These are phyloP conservation scores for Leuciscus waleckii DNA, from an alignment of 2,797 vertebrate species.

Conservation along the genomic window DNA sequence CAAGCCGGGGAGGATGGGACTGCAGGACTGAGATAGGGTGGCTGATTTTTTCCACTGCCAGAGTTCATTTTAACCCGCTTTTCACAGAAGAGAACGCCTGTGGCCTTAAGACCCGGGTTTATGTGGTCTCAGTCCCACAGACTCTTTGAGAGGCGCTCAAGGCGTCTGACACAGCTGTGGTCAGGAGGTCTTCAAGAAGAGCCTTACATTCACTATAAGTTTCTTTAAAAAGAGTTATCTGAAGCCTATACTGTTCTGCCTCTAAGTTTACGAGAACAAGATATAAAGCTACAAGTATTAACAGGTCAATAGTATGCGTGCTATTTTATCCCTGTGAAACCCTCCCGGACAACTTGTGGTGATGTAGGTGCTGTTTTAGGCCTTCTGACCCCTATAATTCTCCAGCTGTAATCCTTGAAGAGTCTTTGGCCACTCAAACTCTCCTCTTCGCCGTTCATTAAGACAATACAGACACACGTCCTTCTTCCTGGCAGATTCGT, in stretches of 20 bases:
- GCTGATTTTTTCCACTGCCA: neutral
- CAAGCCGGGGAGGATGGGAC: conserved; percentile 18
- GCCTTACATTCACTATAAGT: neutral
- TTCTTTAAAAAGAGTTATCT: conserved; percentile 28
- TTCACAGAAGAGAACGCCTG: conserved; percentile 11
- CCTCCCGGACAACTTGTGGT: neutral
- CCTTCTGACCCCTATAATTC: neutral
- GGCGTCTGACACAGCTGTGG: conserved; percentile 11
- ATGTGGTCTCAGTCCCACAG: neutral
- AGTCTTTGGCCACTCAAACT: neutral
- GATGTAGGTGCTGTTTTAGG: neutral
- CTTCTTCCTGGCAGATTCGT: neutral
- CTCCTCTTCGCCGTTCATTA: neutral
- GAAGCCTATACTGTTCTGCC: neutral
- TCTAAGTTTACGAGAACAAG: neutral
- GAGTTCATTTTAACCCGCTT: conserved; percentile 36
- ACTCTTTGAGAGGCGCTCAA: conserved; percentile 23
- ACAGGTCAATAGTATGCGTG: neutral
- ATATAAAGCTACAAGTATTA: conserved; percentile 16
- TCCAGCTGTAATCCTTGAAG: neutral
- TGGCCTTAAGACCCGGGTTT: conserved; percentile 26
- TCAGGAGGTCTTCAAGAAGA: conserved; percentile 16
- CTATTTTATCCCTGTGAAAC: neutral
- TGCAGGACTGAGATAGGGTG: conserved; percentile 16
- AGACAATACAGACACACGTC: neutral